Conservation (phyloP, 2,113 vertebrate genomes). For the Neotoma lepida region DNA sequence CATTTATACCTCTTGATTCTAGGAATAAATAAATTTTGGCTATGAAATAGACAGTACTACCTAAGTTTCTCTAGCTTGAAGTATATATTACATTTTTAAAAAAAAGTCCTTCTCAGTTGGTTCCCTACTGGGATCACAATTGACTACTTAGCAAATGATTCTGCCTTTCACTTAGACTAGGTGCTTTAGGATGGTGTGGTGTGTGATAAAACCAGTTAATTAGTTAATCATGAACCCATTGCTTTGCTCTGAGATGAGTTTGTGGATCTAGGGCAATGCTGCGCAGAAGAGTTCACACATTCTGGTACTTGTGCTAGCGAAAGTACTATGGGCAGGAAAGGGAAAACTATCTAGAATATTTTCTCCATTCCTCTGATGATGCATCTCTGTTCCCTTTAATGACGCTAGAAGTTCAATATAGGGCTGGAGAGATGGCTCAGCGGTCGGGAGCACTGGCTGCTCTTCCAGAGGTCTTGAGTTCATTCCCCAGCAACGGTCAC, state of each 20-base stretch:
- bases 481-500: no score
- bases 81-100: not conserved
- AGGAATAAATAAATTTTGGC: constrained; percentile 1
- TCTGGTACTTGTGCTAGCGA: not conserved
- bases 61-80: constrained; percentile 43
- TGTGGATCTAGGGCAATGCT: constrained; percentile 16
- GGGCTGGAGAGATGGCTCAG: no score
- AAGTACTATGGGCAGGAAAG: not conserved
- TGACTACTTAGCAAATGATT: constrained; percentile 39
- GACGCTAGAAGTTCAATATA: not conserved
- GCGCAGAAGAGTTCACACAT: not conserved
- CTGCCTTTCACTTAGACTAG: not conserved
- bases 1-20: constrained; percentile 34
- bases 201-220: constrained; percentile 23
- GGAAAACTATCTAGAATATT: constrained; percentile 52
- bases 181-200: not conserved
- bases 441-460: no score
- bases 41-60: not conserved
- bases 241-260: constrained; percentile 29
- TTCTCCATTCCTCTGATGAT: constrained; percentile 25
- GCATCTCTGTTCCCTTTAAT: constrained; percentile 24
- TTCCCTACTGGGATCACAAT: constrained; percentile 35
- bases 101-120: not conserved
- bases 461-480: no score
- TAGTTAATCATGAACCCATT: not conserved